These are phyloP conservation scores for Poeciliopsis retropinna DNA, from an alignment of 2,113 vertebrate genomes.

Conservation along the genomic window DNA sequence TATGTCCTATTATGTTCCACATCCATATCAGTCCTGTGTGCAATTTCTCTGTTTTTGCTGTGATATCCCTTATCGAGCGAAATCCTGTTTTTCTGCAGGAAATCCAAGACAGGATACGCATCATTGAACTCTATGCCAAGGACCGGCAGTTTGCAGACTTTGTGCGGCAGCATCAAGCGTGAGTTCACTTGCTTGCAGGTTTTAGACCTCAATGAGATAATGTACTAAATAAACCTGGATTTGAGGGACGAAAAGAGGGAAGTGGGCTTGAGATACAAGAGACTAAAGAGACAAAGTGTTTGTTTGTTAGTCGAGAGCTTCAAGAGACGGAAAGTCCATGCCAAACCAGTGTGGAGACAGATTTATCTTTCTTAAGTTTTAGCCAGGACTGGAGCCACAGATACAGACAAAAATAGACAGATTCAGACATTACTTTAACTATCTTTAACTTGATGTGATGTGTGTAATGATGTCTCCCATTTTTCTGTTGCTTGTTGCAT, in stretches of 20 bases:
- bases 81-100: conserved; percentile 80
- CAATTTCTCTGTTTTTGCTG: conserved; percentile 45
- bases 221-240: conserved; percentile 12
- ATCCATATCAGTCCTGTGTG: conserved; percentile 13
- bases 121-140: conserved; percentile 92
- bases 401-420: conserved; percentile 36
- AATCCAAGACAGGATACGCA: conserved; percentile 95
- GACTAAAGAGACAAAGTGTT: conserved; percentile 5
- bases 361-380: conserved; percentile 41
- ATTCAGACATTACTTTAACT: conserved; percentile 46
- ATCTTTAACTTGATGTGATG: conserved; percentile 34
- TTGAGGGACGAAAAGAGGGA: conserved; percentile 20
- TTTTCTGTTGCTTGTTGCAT: conserved; percentile 17
- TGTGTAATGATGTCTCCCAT: conserved; percentile 3
- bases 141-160: conserved; percentile 96
- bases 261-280: conserved; percentile 40
- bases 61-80: conserved; percentile 33
- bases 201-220: conserved; percentile 25
- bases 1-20: background rate
- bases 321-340: conserved; percentile 7
- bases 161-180: conserved; percentile 91
- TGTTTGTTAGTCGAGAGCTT: conserved; percentile 7
- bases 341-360: conserved; percentile 31
- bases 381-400: conserved; percentile 23
- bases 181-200: conserved; percentile 65